These are phyloP conservation scores for Eulithis testata DNA, from an alignment of 2,888 invertebrate species.

Conservation along the genomic window DNA sequence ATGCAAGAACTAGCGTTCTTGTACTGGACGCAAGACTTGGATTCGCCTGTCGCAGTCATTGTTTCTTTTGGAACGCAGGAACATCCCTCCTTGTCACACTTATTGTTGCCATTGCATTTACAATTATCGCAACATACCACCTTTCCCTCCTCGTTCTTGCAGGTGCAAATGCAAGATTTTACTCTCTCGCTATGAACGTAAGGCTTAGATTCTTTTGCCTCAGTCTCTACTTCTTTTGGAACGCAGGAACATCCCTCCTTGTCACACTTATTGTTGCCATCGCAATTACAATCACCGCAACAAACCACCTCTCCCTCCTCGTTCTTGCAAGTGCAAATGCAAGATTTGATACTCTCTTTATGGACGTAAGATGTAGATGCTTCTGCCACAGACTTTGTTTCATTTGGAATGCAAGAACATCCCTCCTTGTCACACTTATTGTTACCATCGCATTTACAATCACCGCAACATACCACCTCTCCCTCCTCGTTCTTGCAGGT, in stretches of 20 bases:
- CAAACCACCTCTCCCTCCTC: slow-evolving; percentile 11
- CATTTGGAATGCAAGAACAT: slow-evolving; percentile 40
- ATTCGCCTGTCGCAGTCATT: background rate
- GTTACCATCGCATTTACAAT: slow-evolving; percentile 24
- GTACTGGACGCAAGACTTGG: background rate
- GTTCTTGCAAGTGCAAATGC: slow-evolving; percentile 36
- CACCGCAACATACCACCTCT: slow-evolving; percentile 25
- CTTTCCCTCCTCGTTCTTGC: slow-evolving; percentile 15
- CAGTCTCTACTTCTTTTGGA: slow-evolving; percentile 42
- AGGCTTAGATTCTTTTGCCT: slow-evolving; percentile 4
- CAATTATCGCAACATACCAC: slow-evolving; percentile 44
- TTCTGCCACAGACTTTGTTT: background rate
- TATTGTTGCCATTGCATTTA: slow-evolving; percentile 37
- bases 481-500: too few relatives aligned
- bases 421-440: slow-evolving; percentile 41
- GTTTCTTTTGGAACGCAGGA: slow-evolving; percentile 28
- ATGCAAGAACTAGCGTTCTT: slow-evolving; percentile 31
- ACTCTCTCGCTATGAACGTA: background rate
- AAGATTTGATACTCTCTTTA: slow-evolving; percentile 11
- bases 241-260: slow-evolving; percentile 42
- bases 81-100: slow-evolving; percentile 43
- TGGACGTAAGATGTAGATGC: slow-evolving; percentile 32
- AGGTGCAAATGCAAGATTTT: slow-evolving; percentile 29
- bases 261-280: slow-evolving; percentile 39
- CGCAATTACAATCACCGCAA: slow-evolving; percentile 48